phyloP scores from a whole-genome alignment of 2,113 vertebrate species.

The Tretioscincus oriximinensis region DNA sequence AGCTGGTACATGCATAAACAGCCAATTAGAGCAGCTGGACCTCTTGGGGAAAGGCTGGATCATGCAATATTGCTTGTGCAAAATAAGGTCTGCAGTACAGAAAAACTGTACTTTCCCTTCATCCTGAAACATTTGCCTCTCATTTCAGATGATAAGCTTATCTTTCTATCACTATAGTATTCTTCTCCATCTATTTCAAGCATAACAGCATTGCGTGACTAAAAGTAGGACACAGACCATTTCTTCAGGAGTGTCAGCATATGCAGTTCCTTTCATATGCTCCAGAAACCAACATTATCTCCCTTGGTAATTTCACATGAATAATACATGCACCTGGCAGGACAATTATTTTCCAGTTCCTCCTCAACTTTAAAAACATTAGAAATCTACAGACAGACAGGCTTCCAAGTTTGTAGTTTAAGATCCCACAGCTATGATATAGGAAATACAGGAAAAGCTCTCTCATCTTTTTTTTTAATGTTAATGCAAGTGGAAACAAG shows the following conservation, averaged over 20 bases:
- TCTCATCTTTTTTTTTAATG: not conserved
- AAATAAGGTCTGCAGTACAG: not conserved
- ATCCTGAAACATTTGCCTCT: not conserved
- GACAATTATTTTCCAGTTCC: constrained; percentile 21
- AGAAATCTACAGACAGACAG: not conserved
- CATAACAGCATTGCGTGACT: constrained; percentile 33
- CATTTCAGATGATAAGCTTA: not conserved
- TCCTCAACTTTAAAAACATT: constrained; percentile 2
- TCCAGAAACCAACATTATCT: constrained; percentile 27
- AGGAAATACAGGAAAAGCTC: not conserved
- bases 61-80: too few species aligned
- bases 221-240: constrained; percentile 8
- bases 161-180: not conserved
- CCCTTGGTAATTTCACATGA: not conserved
- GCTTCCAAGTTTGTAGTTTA: constrained; percentile 1
- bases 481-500: not conserved
- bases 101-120: not conserved
- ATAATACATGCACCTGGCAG: constrained; percentile 29
- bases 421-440: not conserved
- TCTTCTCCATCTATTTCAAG: not conserved
- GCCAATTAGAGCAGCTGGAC: too few species aligned
- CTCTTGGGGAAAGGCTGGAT: too few species aligned
- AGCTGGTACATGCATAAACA: too few species aligned
- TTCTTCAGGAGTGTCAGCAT: constrained; percentile 26
- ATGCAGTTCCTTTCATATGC: constrained; percentile 19